Percentiles rank a stretch among this genome's conserved stretches.
phyloP scores from a whole-genome alignment of 2,797 vertebrate species.

The Xiphophorus birchmanni region DNA sequence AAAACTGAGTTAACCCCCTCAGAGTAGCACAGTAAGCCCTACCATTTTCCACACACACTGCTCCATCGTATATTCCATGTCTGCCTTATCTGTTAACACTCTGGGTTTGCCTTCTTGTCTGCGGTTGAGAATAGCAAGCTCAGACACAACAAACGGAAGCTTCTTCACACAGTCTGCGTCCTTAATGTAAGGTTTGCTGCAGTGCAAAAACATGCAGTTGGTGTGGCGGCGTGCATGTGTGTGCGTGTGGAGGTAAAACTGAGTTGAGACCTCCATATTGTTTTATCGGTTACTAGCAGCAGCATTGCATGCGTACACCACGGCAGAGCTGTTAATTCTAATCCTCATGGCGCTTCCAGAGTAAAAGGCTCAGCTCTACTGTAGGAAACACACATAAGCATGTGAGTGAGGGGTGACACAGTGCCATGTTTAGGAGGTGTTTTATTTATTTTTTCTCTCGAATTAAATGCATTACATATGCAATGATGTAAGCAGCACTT shows the following conservation, averaged over 20 bases:
- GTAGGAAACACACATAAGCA: constrained; percentile 31
- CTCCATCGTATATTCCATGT: constrained; percentile 49
- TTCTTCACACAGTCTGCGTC: constrained; percentile 11
- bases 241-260: constrained; percentile 5
- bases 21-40: constrained; percentile 73
- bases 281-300: constrained; percentile 70
- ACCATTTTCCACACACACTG: constrained; percentile 77
- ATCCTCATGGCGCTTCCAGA: constrained; percentile 59
- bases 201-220: background rate
- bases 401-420: constrained; percentile 3
- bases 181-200: constrained; percentile 30
- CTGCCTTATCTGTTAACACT: constrained; percentile 63
- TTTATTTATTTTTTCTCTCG: background rate
- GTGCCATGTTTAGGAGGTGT: constrained; percentile 23
- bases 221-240: background rate
- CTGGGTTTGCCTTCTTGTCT: constrained; percentile 46
- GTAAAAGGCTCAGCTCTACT: constrained; percentile 32
- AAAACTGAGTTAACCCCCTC: constrained; percentile 54
- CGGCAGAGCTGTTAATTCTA: constrained; percentile 66
- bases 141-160: constrained; percentile 6
- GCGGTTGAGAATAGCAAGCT: constrained; percentile 39
- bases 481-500: constrained; percentile 21
- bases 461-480: constrained; percentile 25
- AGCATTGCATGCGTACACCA: constrained; percentile 64
- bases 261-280: constrained; percentile 49